Evolutionary conservation across 2,113 vertebrate species (phyloP).

Genomic region (Passer domesticus): DNA sequence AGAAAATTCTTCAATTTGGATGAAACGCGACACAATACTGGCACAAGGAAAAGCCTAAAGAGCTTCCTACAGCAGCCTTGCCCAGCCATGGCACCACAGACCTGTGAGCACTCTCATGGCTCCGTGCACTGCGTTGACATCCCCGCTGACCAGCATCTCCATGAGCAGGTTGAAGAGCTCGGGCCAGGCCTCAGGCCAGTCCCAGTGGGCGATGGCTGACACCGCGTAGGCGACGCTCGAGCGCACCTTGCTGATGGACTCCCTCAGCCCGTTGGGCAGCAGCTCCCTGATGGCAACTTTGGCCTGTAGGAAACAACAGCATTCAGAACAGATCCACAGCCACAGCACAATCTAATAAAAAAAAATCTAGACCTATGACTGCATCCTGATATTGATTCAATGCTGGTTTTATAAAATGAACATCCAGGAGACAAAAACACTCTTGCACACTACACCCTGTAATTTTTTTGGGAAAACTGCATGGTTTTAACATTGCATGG

Average conservation of each 20-base stretch:
- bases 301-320: conserved; percentile 73
- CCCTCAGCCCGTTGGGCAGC: conserved; percentile 89
- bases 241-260: conserved; percentile 97
- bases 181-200: conserved; percentile 98
- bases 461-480: background rate
- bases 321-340: background rate
- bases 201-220: conserved; percentile 97
- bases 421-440: background rate
- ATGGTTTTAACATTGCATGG: rapidly evolving
- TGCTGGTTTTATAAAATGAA: background rate
- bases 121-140: conserved; percentile 92
- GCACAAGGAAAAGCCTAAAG: background rate
- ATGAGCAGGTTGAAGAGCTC: conserved; percentile 95
- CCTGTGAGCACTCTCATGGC: conserved; percentile 98
- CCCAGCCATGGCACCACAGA: background rate
- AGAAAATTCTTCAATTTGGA: background rate
- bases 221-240: conserved; percentile 97
- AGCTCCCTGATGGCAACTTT: conserved; percentile 93
- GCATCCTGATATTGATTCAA: background rate
- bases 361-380: background rate
- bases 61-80: rapidly evolving
- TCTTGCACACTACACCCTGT: rapidly evolving
- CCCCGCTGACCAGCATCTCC: conserved; percentile 97
- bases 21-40: rapidly evolving
- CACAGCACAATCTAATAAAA: background rate